These are phyloP conservation scores for Drosophila yooni DNA, from an alignment of 2,888 invertebrate genomes.

Conservation along the genomic window DNA sequence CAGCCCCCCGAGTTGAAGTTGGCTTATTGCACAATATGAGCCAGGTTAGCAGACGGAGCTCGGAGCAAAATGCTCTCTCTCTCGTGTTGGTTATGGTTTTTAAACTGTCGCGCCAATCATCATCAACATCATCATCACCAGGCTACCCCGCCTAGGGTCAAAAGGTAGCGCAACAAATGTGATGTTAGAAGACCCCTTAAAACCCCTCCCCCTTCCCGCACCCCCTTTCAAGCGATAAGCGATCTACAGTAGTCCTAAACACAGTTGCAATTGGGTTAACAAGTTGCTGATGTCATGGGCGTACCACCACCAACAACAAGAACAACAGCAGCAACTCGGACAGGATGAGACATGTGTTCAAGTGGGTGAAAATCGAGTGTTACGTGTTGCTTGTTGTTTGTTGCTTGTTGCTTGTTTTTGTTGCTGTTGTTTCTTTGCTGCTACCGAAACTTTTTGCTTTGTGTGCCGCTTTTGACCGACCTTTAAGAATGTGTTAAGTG, in stretches of 20 bases:
- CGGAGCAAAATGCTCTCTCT: slow-evolving; percentile 48
- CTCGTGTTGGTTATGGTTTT: slow-evolving; percentile 84
- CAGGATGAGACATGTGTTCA: slow-evolving; percentile 33
- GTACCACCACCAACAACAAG: slow-evolving; percentile 26
- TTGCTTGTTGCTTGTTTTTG: neutral
- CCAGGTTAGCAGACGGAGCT: slow-evolving; percentile 54
- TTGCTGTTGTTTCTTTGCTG: slow-evolving; percentile 6
- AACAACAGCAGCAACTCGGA: neutral
- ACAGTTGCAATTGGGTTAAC: slow-evolving; percentile 75
- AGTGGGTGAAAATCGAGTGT: slow-evolving; percentile 53
- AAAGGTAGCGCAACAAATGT: slow-evolving; percentile 50
- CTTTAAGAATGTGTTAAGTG: slow-evolving; percentile 24
- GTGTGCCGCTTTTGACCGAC: slow-evolving; percentile 19
- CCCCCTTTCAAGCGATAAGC: slow-evolving; percentile 42
- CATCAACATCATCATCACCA: slow-evolving; percentile 60
- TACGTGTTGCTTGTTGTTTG: slow-evolving; percentile 22
- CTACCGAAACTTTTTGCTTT: slow-evolving; percentile 28
- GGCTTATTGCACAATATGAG: slow-evolving; percentile 75
- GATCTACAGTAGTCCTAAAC: slow-evolving; percentile 61
- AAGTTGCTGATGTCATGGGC: slow-evolving; percentile 76
- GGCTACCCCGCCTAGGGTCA: slow-evolving; percentile 63
- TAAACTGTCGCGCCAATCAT: slow-evolving; percentile 84
- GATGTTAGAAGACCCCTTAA: slow-evolving; percentile 48
- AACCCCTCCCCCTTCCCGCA: slow-evolving; percentile 3
- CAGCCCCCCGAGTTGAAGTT: slow-evolving; percentile 66